phyloP scores from a whole-genome alignment of 2,113 vertebrate genomes.

The Chaetops frenatus region DNA sequence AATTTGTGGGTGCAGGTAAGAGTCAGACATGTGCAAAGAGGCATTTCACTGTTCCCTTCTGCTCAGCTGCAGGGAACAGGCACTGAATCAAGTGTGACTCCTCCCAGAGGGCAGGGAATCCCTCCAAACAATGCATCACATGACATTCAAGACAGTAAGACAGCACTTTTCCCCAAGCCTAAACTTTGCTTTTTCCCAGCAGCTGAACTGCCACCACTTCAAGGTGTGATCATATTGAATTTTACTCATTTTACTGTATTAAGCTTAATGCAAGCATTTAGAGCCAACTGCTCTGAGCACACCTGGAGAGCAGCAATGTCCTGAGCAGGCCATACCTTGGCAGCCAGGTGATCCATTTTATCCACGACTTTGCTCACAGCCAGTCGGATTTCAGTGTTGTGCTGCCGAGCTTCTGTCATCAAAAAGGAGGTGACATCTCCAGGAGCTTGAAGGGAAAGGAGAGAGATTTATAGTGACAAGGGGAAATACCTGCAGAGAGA shows the following conservation, averaged over 20 bases:
- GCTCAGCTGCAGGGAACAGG: not conserved
- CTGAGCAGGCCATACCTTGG: constrained; percentile 73
- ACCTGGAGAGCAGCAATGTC: not conserved
- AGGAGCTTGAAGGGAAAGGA: constrained; percentile 64
- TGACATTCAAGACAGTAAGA: not conserved
- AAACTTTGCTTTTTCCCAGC: not conserved
- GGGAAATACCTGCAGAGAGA: not conserved
- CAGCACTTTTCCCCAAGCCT: not conserved
- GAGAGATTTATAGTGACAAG: not conserved
- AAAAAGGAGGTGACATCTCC: constrained; percentile 89
- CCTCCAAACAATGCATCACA: not conserved
- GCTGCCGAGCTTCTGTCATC: constrained; percentile 94
- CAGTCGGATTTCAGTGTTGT: constrained; percentile 92
- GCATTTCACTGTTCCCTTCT: not conserved
- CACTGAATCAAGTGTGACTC: not conserved
- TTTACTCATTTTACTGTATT: not conserved
- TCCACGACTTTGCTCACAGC: constrained; percentile 88
- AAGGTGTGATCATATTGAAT: not conserved
- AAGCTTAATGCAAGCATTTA: not conserved
- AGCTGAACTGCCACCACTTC: not conserved
- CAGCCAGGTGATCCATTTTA: constrained; percentile 89
- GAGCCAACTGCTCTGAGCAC: not conserved
- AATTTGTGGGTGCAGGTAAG: not conserved
- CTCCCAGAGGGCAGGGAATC: not conserved
- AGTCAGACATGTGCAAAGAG: not conserved